Conservation (phyloP, 2,888 invertebrate species). For the Brachyptera risi region DNA sequence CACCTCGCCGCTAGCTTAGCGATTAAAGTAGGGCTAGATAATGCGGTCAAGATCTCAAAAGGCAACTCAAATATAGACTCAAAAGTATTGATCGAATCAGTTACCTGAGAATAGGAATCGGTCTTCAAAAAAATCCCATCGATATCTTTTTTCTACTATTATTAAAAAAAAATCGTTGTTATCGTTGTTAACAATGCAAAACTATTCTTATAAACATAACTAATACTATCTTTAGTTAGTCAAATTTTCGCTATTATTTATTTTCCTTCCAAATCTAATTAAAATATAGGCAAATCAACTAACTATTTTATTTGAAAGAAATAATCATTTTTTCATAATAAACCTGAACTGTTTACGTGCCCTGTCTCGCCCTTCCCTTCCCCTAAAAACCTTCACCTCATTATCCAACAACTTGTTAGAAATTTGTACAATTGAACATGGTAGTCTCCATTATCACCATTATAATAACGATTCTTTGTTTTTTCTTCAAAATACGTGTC, state of each 20-base stretch:
- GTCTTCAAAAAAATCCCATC: no score
- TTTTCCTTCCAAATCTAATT: not conserved
- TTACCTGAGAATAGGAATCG: no score
- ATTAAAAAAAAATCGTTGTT: not conserved
- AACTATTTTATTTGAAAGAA: no score
- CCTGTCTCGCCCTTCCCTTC: constrained; percentile 1
- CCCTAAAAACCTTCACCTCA: not conserved
- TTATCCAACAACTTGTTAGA: constrained; percentile 5
- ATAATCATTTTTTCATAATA: not conserved
- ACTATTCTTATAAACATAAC: constrained; percentile 15
- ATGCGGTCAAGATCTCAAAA: constrained; percentile 8
- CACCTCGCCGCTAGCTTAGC: not conserved
- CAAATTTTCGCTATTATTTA: not conserved
- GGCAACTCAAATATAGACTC: not conserved
- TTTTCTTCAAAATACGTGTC: not conserved
- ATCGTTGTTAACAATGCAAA: not conserved
- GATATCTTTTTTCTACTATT: no score
- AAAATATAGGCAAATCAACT: not conserved
- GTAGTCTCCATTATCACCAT: not conserved
- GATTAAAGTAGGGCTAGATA: not conserved
- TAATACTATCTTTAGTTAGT: not conserved
- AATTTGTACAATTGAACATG: constrained; percentile 11
- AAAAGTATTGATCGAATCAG: no score
- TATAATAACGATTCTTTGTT: not conserved
- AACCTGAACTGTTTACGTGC: not conserved